phyloP scores from a whole-genome alignment of 2,797 vertebrate genomes.

The Choloepus didactylus region DNA sequence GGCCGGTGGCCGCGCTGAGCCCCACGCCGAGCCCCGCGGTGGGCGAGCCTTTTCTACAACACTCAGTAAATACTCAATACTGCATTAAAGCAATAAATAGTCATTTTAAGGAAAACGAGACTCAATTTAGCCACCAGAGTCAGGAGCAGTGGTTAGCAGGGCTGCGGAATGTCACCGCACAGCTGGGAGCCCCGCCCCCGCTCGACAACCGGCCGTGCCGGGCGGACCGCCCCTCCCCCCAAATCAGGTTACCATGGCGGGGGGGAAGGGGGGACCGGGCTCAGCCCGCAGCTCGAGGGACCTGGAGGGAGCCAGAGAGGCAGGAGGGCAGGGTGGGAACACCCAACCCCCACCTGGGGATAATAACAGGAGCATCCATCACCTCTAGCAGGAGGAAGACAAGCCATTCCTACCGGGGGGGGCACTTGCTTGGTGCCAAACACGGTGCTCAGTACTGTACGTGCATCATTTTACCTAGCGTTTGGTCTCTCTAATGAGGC shows the following conservation, averaged over 20 bases:
- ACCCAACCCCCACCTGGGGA: not conserved
- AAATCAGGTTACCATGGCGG: not conserved
- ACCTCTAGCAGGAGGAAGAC: not conserved
- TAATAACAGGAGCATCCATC: not conserved
- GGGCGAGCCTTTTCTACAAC: slow-evolving; percentile 62
- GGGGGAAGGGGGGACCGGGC: not conserved
- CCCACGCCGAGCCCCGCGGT: not conserved
- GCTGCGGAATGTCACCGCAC: slow-evolving; percentile 73
- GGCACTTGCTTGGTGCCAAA: not conserved
- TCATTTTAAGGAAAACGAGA: slow-evolving; percentile 81
- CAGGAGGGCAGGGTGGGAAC: not conserved
- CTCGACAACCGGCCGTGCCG: slow-evolving; percentile 57
- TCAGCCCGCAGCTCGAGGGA: not conserved
- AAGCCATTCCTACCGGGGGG: not conserved
- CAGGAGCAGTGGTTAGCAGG: slow-evolving; percentile 76
- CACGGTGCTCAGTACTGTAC: rapidly evolving
- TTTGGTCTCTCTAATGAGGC: not conserved
- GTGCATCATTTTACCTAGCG: rapidly evolving
- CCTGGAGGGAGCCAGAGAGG: not conserved
- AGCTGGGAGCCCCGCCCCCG: slow-evolving; percentile 82
- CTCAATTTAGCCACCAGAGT: slow-evolving; percentile 80
- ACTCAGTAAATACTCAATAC: slow-evolving; percentile 78
- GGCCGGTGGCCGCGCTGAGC: not conserved
- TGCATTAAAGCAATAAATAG: slow-evolving; percentile 81
- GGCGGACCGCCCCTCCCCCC: slow-evolving; percentile 34